These are phyloP conservation scores for Theropithecus gelada DNA, from an alignment of 2,113 vertebrate genomes.

Conservation along the genomic window DNA sequence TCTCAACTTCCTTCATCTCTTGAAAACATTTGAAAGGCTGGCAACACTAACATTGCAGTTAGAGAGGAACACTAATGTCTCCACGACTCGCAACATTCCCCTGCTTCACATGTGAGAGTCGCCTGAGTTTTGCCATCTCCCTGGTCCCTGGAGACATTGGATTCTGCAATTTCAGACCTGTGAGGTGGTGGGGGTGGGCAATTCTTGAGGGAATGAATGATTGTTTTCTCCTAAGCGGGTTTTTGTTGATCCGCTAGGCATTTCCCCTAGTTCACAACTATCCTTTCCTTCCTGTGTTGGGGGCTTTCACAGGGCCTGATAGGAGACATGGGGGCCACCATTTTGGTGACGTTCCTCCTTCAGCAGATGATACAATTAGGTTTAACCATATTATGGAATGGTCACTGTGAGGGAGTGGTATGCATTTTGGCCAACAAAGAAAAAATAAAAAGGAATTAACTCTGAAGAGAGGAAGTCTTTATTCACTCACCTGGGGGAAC, in stretches of 20 bases:
- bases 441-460: neutral
- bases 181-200: neutral
- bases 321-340: neutral
- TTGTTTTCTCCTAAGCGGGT: rapidly evolving
- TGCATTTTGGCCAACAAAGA: neutral
- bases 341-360: neutral
- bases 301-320: neutral
- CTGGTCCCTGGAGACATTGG: rapidly evolving
- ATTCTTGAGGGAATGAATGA: neutral
- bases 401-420: neutral
- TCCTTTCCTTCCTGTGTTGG: neutral
- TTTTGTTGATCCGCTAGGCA: neutral
- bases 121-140: neutral
- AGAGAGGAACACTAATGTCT: neutral
- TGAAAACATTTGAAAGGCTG: neutral
- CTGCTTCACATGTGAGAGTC: neutral
- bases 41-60: neutral
- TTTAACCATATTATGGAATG: neutral
- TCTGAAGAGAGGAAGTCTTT: neutral
- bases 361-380: neutral
- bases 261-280: neutral
- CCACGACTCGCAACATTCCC: rapidly evolving
- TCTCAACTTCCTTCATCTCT: neutral
- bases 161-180: neutral
- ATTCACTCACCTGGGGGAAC: neutral